These are phyloP conservation scores for Caenorhabditis angaria DNA, from an alignment of 2,888 invertebrate species.

Conservation along the genomic window DNA sequence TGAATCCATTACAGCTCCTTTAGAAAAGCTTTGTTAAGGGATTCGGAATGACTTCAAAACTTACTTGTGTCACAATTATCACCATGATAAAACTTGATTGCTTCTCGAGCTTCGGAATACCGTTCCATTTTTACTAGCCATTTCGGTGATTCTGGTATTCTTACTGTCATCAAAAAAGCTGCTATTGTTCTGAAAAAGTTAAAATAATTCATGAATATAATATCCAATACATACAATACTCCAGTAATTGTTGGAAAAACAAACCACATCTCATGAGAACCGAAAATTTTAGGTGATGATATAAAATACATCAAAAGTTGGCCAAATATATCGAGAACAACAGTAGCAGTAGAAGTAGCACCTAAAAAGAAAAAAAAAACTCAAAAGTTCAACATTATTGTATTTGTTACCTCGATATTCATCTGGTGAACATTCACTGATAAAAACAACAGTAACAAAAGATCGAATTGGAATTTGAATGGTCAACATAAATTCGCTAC, in stretches of 20 bases:
- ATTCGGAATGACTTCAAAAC: too few species aligned
- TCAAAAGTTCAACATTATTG: background rate
- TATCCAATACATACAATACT: constrained; percentile 10
- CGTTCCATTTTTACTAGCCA: constrained; percentile 38
- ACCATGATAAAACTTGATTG: constrained; percentile 38
- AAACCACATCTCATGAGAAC: constrained; percentile 27
- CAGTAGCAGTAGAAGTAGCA: constrained; percentile 20
- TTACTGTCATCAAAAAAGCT: constrained; percentile 18
- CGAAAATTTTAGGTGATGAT: constrained; percentile 23
- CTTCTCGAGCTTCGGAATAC: constrained; percentile 28
- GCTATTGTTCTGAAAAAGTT: constrained; percentile 24
- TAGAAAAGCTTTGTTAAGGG: background rate
- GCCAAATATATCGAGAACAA: constrained; percentile 29
- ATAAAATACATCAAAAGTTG: constrained; percentile 25
- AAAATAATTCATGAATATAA: background rate
- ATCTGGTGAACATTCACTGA: constrained; percentile 46
- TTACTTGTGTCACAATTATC: constrained; percentile 6
- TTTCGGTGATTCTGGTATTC: constrained; percentile 48
- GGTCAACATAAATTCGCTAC: constrained; percentile 27
- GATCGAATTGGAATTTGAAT: constrained; percentile 16
- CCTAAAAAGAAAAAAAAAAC: constrained; percentile 15
- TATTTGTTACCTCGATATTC: constrained; percentile 29
- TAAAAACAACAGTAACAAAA: constrained; percentile 31
- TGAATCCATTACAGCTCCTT: constrained; percentile 19
- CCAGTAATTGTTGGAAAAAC: constrained; percentile 18